phyloP scores from a whole-genome alignment of 2,888 invertebrate genomes.

The Drosophila ezoana region DNA sequence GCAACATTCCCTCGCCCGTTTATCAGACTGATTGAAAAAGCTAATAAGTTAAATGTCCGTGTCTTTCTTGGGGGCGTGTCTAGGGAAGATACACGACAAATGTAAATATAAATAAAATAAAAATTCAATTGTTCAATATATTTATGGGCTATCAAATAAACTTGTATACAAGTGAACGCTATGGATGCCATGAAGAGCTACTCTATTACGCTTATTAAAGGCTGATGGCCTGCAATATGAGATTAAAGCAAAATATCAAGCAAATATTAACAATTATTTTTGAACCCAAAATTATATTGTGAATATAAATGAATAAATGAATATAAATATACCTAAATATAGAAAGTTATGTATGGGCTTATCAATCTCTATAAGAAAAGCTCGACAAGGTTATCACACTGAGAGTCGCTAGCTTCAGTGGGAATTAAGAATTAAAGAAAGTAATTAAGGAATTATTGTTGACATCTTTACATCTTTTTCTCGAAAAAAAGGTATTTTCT shows the following conservation, averaged over 20 bases:
- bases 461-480: no score
- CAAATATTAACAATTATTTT: neutral
- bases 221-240: neutral
- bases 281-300: no score
- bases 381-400: no score
- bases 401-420: no score
- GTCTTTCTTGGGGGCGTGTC: conserved; percentile 7
- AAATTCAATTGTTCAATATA: conserved; percentile 27
- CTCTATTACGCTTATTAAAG: neutral
- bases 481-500: neutral
- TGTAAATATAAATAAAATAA: conserved; percentile 6
- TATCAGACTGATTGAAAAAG: conserved; percentile 36
- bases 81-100: conserved; percentile 7
- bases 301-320: neutral
- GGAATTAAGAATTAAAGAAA: no score
- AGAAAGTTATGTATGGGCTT: no score
- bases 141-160: conserved; percentile 28
- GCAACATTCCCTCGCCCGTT: neutral
- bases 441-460: no score
- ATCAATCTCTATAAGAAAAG: no score
- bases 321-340: neutral
- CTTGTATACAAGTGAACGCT: neutral
- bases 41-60: conserved; percentile 52
- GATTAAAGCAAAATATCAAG: neutral
- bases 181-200: neutral